phyloP scores from a whole-genome alignment of 2,888 invertebrate species.

The Rotaria socialis region DNA sequence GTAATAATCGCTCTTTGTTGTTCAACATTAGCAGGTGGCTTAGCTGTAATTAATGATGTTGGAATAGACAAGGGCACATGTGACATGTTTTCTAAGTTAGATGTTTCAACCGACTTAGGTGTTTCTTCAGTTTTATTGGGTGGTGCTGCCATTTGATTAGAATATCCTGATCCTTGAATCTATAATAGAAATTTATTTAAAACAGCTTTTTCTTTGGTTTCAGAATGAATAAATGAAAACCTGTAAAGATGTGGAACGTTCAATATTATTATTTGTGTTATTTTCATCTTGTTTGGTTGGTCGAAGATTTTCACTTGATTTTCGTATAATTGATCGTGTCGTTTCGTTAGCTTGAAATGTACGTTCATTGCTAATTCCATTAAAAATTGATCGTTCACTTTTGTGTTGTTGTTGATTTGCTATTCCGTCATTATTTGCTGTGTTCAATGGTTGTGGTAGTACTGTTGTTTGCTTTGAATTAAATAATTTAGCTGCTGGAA shows the following conservation, averaged over 20 bases:
- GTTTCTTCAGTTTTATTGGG: background rate
- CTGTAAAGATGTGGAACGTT: background rate
- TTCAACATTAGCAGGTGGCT: background rate
- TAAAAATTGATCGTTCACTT: background rate
- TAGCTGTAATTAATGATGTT: background rate
- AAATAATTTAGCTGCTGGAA: background rate
- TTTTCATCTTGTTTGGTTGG: background rate
- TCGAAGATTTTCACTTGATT: background rate
- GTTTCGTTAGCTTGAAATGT: background rate
- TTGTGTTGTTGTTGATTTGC: background rate
- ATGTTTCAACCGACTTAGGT: background rate
- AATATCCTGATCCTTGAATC: background rate
- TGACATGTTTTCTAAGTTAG: background rate
- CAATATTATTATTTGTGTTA: background rate
- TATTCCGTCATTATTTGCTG: background rate
- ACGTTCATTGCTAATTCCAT: background rate
- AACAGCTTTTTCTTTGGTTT: background rate
- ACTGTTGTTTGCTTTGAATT: background rate
- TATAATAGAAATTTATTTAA: background rate
- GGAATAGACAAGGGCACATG: background rate
- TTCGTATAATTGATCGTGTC: background rate
- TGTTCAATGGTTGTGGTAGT: background rate
- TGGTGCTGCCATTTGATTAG: background rate
- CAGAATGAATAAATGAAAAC: background rate
- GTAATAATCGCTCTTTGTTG: conserved; percentile 15